phyloP scores from a whole-genome alignment of 1,140 invertebrate species.

The Drosophila ambigua region DNA sequence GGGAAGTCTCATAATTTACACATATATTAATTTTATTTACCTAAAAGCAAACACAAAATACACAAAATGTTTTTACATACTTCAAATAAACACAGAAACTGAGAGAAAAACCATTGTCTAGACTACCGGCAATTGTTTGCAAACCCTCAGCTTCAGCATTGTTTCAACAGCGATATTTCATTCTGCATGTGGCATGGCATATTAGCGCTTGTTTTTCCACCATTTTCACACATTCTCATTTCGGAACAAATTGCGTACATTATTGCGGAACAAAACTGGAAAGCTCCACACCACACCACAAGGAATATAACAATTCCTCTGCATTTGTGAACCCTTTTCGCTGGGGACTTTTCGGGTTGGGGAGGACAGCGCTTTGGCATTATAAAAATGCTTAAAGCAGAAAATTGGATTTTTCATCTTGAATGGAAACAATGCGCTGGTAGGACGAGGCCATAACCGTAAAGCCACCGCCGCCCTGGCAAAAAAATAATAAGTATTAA shows the following conservation, averaged over 20 bases:
- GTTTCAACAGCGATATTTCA: constrained; percentile 58
- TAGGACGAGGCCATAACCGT: constrained; percentile 62
- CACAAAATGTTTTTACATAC: not conserved
- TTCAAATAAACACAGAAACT: constrained; percentile 32
- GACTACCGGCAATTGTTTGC: constrained; percentile 43
- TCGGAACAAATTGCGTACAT: constrained; percentile 62
- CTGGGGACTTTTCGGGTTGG: not conserved
- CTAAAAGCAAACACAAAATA: constrained; percentile 2
- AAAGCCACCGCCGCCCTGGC: constrained; percentile 43
- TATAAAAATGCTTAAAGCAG: constrained; percentile 75
- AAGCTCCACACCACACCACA: constrained; percentile 11
- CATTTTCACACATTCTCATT: constrained; percentile 64
- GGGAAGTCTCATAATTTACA: too few species aligned
- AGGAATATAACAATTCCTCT: constrained; percentile 24
- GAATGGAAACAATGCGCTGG: constrained; percentile 58
- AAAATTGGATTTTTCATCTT: constrained; percentile 79
- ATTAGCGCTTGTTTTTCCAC: constrained; percentile 60
- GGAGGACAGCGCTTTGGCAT: constrained; percentile 37
- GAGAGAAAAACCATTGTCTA: constrained; percentile 40
- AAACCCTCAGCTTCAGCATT: constrained; percentile 16
- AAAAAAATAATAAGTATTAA: constrained; percentile 81
- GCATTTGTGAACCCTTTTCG: constrained; percentile 66
- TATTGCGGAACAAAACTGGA: constrained; percentile 53
- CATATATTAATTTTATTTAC: constrained; percentile 9
- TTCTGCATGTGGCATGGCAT: constrained; percentile 52